phyloP scores from a whole-genome alignment of 2,888 invertebrate genomes.

The Silvanus unidentatus region DNA sequence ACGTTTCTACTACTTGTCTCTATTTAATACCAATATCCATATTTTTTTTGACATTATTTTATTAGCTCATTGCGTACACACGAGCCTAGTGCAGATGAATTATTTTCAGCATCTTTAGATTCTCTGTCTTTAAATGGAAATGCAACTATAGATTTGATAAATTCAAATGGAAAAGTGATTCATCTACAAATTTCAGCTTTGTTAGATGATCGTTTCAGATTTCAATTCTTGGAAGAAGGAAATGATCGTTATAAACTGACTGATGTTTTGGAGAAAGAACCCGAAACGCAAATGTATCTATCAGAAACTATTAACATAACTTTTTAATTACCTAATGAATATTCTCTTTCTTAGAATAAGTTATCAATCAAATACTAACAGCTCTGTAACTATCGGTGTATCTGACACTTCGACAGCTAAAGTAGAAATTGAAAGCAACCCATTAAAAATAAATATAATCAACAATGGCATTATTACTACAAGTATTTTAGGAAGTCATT shows the following conservation, averaged over 20 bases:
- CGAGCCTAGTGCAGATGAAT: no score
- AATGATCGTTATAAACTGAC: slow-evolving; percentile 15
- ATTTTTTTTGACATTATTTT: no score
- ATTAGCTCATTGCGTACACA: no score
- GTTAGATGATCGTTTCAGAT: slow-evolving; percentile 7
- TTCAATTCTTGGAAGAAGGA: slow-evolving; percentile 13
- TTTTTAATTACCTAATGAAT: no score
- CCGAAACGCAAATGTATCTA: not conserved
- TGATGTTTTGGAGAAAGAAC: slow-evolving; percentile 17
- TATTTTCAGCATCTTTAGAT: no score
- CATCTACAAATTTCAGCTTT: slow-evolving; percentile 5
- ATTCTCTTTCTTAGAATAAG: not conserved
- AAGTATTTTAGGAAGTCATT: slow-evolving; percentile 1
- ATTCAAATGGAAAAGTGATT: no score
- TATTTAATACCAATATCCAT: no score
- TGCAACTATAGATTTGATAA: no score
- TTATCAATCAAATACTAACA: not conserved
- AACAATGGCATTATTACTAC: not conserved
- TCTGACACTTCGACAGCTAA: not conserved
- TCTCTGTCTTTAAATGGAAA: no score
- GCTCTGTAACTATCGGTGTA: not conserved
- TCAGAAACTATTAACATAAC: no score
- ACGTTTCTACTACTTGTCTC: no score
- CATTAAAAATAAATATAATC: slow-evolving; percentile 9
- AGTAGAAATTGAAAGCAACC: slow-evolving; percentile 1